phyloP scores from a whole-genome alignment of 2,888 invertebrate species.

The Drosophila percnosoma region DNA sequence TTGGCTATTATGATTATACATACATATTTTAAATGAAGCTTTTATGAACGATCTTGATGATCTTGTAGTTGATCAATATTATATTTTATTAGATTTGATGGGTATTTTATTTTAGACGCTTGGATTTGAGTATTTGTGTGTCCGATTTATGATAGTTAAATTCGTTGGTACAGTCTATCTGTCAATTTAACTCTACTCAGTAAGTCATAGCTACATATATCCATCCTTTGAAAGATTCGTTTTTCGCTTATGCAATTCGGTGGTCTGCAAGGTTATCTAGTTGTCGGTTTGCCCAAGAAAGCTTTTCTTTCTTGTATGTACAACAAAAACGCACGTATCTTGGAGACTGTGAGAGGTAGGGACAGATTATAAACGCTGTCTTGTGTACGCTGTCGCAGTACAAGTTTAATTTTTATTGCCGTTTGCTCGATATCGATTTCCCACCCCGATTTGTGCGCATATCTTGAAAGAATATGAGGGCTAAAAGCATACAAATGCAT shows the following conservation, averaged over 20 bases:
- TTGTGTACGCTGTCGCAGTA: not conserved
- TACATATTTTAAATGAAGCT: not conserved
- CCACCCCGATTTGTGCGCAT: not conserved
- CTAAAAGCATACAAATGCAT: not conserved
- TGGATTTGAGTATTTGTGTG: not conserved
- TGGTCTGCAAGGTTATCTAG: not conserved
- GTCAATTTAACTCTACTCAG: not conserved
- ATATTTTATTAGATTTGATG: not conserved
- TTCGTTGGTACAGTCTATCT: not conserved
- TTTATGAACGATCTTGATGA: not conserved
- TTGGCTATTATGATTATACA: not conserved
- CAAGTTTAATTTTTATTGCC: not conserved
- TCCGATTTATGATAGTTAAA: not conserved
- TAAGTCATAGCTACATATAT: not conserved
- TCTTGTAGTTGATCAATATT: not conserved
- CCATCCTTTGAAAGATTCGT: not conserved
- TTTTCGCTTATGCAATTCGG: not conserved
- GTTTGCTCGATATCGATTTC: not conserved
- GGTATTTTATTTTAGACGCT: not conserved
- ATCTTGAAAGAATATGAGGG: constrained; percentile 1
- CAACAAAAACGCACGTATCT: not conserved
- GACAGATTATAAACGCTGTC: not conserved
- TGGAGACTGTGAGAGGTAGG: not conserved
- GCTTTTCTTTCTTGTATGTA: not conserved
- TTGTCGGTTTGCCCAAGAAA: not conserved